These are phyloP conservation scores for Cromileptes altivelis DNA, from an alignment of 2,113 vertebrate species.

Conservation along the genomic window DNA sequence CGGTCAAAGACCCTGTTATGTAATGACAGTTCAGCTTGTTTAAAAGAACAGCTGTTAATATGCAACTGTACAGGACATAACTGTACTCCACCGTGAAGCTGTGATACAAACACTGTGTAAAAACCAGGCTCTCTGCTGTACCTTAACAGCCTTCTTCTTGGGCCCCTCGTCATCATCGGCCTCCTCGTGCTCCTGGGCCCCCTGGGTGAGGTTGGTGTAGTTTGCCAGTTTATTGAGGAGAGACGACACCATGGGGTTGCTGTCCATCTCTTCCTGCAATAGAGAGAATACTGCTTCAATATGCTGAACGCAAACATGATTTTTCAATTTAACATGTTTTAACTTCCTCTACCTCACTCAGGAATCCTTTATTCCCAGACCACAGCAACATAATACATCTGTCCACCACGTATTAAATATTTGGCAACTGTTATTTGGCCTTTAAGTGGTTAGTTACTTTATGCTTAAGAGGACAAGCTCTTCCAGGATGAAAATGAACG, in stretches of 20 bases:
- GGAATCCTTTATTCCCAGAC: not conserved
- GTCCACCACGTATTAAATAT: not conserved
- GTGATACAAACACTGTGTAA: not conserved
- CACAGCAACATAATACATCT: not conserved
- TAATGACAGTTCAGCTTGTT: slow-evolving; percentile 26
- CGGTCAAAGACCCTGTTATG: slow-evolving; percentile 40
- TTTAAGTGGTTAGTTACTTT: not conserved
- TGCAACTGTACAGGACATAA: slow-evolving; percentile 2
- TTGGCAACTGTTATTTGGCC: not conserved
- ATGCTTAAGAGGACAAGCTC: not conserved
- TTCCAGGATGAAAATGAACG: slow-evolving; percentile 14
- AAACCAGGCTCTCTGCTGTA: slow-evolving; percentile 30
- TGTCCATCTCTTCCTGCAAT: slow-evolving; percentile 97
- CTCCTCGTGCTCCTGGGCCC: slow-evolving; percentile 95
- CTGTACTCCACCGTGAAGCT: not conserved
- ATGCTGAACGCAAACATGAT: not conserved
- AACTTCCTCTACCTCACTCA: not conserved
- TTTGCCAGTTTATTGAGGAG: slow-evolving; percentile 96
- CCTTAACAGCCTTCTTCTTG: slow-evolving; percentile 86
- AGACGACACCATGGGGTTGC: slow-evolving; percentile 98
- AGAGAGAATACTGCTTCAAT: not conserved
- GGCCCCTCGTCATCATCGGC: slow-evolving; percentile 90
- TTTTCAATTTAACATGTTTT: not conserved
- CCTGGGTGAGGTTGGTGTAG: slow-evolving; percentile 97
- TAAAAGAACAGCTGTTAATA: slow-evolving; percentile 30